Evolutionary conservation across 2,113 vertebrate genomes (phyloP), one percentile per base, ranked within the genome.

Genomic region (Crotophaga sulcirostris): DNA sequence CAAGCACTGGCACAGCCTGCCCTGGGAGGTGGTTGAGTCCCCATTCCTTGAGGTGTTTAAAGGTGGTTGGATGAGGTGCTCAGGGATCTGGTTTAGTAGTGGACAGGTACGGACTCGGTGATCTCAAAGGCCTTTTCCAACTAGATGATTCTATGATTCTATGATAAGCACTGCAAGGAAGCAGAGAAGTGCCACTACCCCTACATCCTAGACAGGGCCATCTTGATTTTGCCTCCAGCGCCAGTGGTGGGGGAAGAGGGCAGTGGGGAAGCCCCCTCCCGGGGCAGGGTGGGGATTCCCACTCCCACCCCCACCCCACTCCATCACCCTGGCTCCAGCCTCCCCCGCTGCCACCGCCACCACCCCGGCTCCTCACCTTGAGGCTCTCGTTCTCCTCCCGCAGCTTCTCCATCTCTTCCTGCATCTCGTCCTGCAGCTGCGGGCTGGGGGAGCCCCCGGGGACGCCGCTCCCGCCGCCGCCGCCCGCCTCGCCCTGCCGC

Each of bases 361-460:
- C 51, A 9, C 68, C 31, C 31, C 21, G 9, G 47, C 54, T 28
- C 16, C 97, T 97, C 98, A 99, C 99, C 99, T 99, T 99, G 25
- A 99, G 98, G 55, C 98, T 98, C 11, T 99, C 99, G 68, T 99
- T 99, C 97, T 99, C 99, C 47, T 99, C 99, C 77, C 98, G 97
- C 92, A 99, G 98, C 89, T 96, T 98, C 94, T 99, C 99, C 74
- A 99, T 98, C 89, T 99, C 99, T 14, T 99, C 98, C 44, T 98
- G 97, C 83, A 99, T 97, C 59, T 96, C 97, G 47, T 96, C 97
- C 62, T 97, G 98, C n/a, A 97, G 97, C 87, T 97, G 97, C 45
- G 88, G 94, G 59, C 84, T 97, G 56, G 96, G 81, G 21, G 94
- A 49, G 15, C 95, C 97, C 68, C 96, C 96, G 38, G 93, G 88